Evolutionary conservation across 2,797 vertebrate species (phyloP).

Genomic region (Schizothorax lantsangensis): DNA sequence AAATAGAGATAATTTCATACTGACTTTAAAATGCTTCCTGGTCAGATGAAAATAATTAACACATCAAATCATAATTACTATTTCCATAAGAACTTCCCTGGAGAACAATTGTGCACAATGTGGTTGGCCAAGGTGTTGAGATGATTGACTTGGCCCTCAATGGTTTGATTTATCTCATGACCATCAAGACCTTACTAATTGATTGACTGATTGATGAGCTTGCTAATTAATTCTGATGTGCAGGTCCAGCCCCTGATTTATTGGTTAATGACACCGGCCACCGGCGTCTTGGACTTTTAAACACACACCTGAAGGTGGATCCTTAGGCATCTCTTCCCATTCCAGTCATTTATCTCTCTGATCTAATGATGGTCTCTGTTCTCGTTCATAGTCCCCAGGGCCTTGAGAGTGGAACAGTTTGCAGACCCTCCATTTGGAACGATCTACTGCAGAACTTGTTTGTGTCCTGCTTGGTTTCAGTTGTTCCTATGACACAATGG

Average conservation of each 20-base stretch:
- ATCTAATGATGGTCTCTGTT: constrained; percentile 38
- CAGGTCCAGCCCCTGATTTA: constrained; percentile 30
- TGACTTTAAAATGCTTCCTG: not conserved
- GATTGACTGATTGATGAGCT: constrained; percentile 30
- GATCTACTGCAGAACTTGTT: constrained; percentile 36
- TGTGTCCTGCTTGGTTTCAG: constrained; percentile 39
- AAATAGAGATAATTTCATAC: not conserved
- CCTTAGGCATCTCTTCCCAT: not conserved
- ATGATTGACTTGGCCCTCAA: not conserved
- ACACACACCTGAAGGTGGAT: constrained; percentile 25
- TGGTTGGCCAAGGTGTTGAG: constrained; percentile 4
- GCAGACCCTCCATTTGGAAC: constrained; percentile 36
- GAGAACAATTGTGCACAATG: not conserved
- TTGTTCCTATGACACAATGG: constrained; percentile 19
- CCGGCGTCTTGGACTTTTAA: constrained; percentile 18
- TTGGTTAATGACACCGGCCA: constrained; percentile 13
- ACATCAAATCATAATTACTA: not conserved
- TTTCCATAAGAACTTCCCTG: not conserved
- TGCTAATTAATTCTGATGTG: not conserved
- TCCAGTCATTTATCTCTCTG: constrained; percentile 31
- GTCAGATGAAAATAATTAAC: not conserved
- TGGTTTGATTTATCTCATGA: constrained; percentile 24
- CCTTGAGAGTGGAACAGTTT: constrained; percentile 31
- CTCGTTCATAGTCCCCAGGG: not conserved
- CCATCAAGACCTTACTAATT: constrained; percentile 42